Evolutionary conservation across 2,797 vertebrate genomes (phyloP).

Genomic region (Nannoperca obscura): DNA sequence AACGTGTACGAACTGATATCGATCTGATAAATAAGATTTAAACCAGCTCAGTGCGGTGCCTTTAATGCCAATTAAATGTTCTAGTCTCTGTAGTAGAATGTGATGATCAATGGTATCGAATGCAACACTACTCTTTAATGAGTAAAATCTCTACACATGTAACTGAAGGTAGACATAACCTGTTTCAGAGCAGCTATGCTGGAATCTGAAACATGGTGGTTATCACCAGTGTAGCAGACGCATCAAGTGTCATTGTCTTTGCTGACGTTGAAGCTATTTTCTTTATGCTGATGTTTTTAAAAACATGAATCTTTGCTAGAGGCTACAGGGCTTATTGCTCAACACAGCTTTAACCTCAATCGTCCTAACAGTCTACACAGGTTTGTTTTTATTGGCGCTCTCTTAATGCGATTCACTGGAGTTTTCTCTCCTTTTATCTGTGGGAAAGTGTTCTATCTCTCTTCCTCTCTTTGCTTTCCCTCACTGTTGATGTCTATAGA

Average conservation of each 20-base stretch:
- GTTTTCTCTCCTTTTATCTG: slow-evolving; percentile 1
- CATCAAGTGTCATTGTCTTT: slow-evolving; percentile 33
- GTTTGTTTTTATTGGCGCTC: slow-evolving; percentile 19
- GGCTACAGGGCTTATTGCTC: slow-evolving; percentile 40
- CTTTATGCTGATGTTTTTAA: slow-evolving; percentile 15
- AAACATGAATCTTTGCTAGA: slow-evolving; percentile 28
- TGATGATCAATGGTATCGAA: too few species aligned
- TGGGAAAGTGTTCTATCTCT: slow-evolving; percentile 6
- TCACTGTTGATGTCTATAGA: slow-evolving; percentile 5
- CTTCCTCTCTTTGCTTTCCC: background rate
- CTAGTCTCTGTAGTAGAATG: too few species aligned
- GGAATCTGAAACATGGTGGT: slow-evolving; percentile 22
- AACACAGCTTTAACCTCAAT: slow-evolving; percentile 37
- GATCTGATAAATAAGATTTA: too few species aligned
- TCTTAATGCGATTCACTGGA: slow-evolving; percentile 1
- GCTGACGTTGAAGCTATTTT: slow-evolving; percentile 13
- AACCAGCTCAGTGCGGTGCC: too few species aligned
- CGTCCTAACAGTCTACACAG: background rate
- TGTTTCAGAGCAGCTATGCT: background rate
- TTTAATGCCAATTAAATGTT: too few species aligned
- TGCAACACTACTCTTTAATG: background rate
- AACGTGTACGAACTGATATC: too few species aligned
- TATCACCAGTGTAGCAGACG: background rate
- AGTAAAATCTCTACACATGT: background rate
- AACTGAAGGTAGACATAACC: background rate